Evolutionary conservation across 2,113 vertebrate species (phyloP), one percentile per base, ranked within the genome.

Genomic region (Rhabdornis inornatus): DNA sequence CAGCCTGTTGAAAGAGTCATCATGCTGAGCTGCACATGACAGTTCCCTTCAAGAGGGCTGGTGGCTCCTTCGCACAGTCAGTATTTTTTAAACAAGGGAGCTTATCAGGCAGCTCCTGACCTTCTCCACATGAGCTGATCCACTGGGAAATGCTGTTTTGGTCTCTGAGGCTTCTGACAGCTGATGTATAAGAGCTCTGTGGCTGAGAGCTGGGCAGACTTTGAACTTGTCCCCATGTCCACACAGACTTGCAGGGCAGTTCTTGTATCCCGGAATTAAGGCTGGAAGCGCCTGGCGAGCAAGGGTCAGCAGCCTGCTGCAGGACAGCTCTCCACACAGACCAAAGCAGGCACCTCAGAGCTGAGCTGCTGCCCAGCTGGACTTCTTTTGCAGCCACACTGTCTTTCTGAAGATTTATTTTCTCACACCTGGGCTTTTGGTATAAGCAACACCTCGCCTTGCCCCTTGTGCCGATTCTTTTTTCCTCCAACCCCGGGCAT

Each of bases 1-100:
- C 98, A 99, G 98, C 96, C 98, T 98, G 98, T 98, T 98, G 98
- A 98, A 98, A 99, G 98, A 98, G 98, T 98, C 97, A 95, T 98
- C 98, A 85, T 95, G 97, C 98, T 65, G 79, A 97, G 97, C 97
- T 95, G 98, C 99, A 99, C 99, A 98, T 98, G 98, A 98, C 96
- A 84, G 71, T 89, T 94, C 82, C 85, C 93, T 94, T 91, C 95
- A 27, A 44, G 95, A 90, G 65, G 69, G 61, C 95, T 75, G 23
- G 92, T 31, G 88, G 94, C 37, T 87, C 63, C 83, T 76, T 89
- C 42, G 65, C 95, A 50, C 39, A 45, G 72, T 90, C 93, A 77
- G 88, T 55, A 25, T 57, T 94, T 95, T 90, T 96, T 49, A 84
- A 94, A 82, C 15, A 37, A 30, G n/a, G 57, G 86, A 84, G 81